Conservation (phyloP, 2,113 vertebrate genomes). For the Periophthalmus modestus region DNA sequence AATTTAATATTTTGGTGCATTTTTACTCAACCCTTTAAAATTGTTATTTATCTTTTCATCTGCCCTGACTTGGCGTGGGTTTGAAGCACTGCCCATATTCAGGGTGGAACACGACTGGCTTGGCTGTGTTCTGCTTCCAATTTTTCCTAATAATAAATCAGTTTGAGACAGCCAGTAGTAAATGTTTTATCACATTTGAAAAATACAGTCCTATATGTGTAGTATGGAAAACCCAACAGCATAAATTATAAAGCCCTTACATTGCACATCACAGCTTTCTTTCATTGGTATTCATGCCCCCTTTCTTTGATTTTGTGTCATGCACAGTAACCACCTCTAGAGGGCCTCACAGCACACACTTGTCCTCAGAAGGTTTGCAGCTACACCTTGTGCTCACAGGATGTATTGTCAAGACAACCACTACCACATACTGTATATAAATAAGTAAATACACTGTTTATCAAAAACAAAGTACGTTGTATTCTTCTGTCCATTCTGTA, state of each 20-base stretch:
- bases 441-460: background rate
- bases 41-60: too few relatives aligned
- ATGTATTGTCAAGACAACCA: background rate
- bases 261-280: too few relatives aligned
- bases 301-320: background rate
- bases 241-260: too few relatives aligned
- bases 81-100: too few relatives aligned
- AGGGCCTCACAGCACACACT: slow-evolving; percentile 32
- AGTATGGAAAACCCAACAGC: background rate
- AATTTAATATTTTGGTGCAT: background rate
- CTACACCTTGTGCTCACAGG: slow-evolving; percentile 9
- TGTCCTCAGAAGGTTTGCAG: background rate
- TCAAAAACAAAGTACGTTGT: background rate
- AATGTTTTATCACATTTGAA: background rate
- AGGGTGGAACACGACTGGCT: background rate
- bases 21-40: background rate
- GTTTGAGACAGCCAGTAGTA: background rate
- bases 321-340: slow-evolving; percentile 45
- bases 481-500: background rate
- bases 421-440: slow-evolving; percentile 6
- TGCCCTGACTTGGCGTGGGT: too few relatives aligned
- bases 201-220: background rate
- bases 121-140: background rate
- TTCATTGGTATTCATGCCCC: background rate
- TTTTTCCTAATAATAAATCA: background rate